Conservation (phyloP, 2,888 invertebrate genomes). For the Leptinotarsa haldemani region DNA sequence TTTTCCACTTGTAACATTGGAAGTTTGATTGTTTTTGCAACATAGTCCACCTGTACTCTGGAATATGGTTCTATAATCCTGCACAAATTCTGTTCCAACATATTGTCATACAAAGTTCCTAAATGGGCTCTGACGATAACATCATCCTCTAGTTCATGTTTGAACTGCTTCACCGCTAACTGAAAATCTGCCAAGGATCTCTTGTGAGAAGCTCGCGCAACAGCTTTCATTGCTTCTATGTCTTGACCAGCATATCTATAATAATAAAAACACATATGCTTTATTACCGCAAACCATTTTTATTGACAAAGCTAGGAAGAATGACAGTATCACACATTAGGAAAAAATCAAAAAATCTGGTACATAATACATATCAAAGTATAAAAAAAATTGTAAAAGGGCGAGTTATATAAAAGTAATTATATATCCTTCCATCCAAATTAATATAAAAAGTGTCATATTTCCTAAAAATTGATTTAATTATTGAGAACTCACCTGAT, state of each 20-base stretch:
- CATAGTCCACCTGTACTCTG: slow-evolving; percentile 92
- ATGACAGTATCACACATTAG: too few relatives aligned
- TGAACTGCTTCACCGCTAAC: slow-evolving; percentile 85
- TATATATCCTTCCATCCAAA: too few relatives aligned
- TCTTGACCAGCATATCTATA: slow-evolving; percentile 86
- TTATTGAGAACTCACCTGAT: slow-evolving; percentile 71
- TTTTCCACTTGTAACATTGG: slow-evolving; percentile 95
- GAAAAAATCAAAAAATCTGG: too few relatives aligned
- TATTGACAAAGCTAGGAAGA: too few relatives aligned
- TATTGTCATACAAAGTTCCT: slow-evolving; percentile 95
- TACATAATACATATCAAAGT: too few relatives aligned
- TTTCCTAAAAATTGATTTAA: too few relatives aligned
- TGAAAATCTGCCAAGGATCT: slow-evolving; percentile 97
- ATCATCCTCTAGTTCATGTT: slow-evolving; percentile 92
- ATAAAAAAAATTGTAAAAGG: too few relatives aligned
- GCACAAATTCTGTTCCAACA: slow-evolving; percentile 99
- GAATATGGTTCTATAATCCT: slow-evolving; percentile 99
- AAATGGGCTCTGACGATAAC: slow-evolving; percentile 97
- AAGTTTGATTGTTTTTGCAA: slow-evolving; percentile 90
- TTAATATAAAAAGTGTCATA: too few relatives aligned
- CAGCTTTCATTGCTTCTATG: slow-evolving; percentile 97
- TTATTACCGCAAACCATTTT: too few relatives aligned
- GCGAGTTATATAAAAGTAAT: too few relatives aligned
- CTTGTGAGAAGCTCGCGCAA: slow-evolving; percentile 96
- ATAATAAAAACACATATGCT: too few relatives aligned